Evolutionary conservation across 1,140 invertebrate genomes (phyloP).

Genomic region (Drosophila parabipectinata): DNA sequence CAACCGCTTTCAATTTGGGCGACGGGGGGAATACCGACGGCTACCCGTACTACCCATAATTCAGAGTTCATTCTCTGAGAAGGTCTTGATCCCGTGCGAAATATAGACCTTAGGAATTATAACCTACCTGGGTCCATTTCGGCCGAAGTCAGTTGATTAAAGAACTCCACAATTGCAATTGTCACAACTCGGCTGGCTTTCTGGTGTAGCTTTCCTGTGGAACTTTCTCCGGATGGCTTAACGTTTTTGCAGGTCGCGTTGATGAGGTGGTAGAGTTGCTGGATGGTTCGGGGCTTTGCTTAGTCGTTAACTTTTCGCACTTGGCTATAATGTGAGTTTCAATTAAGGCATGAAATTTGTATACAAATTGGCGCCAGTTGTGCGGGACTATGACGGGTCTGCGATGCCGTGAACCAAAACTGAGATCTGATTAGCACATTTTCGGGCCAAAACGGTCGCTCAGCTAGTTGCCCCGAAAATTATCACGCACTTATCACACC

Average conservation of each 20-base stretch:
- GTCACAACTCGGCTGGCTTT: slow-evolving; percentile 22
- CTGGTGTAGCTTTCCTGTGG: slow-evolving; percentile 21
- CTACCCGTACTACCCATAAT: not conserved
- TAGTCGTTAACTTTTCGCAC: slow-evolving; percentile 75
- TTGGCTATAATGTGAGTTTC: slow-evolving; percentile 77
- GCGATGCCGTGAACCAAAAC: slow-evolving; percentile 72
- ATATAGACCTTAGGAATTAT: not conserved
- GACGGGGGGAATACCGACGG: not conserved
- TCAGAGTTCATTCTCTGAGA: not conserved
- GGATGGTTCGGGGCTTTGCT: slow-evolving; percentile 12
- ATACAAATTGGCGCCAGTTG: slow-evolving; percentile 73
- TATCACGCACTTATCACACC: slow-evolving; percentile 83
- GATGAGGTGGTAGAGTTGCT: not conserved
- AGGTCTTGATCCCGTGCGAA: too few relatives aligned
- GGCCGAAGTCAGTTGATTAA: slow-evolving; percentile 54
- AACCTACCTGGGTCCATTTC: slow-evolving; percentile 75
- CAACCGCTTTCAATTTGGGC: too few relatives aligned
- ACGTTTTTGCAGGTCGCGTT: not conserved
- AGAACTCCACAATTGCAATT: slow-evolving; percentile 71
- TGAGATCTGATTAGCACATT: slow-evolving; percentile 81
- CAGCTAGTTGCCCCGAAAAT: slow-evolving; percentile 60
- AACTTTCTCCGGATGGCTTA: slow-evolving; percentile 48
- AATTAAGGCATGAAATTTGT: slow-evolving; percentile 81
- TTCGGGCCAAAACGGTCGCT: slow-evolving; percentile 55
- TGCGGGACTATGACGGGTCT: slow-evolving; percentile 42